Evolutionary conservation across 2,113 vertebrate species (phyloP).

Genomic region (Protobothrops flavoviridis): DNA sequence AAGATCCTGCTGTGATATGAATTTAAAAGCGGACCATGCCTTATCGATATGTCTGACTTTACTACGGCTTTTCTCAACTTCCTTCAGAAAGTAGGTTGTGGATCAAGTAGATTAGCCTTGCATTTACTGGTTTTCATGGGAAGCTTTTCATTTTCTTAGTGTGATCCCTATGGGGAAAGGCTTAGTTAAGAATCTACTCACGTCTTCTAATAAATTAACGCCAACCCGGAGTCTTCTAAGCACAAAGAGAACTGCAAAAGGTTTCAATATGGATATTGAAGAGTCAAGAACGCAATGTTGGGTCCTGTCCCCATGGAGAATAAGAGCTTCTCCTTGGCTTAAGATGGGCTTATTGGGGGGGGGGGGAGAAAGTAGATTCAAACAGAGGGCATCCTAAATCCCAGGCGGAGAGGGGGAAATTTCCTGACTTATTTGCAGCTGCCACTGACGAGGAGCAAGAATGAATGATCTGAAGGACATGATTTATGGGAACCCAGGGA

Average conservation of each 20-base stretch:
- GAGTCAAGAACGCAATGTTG: neutral
- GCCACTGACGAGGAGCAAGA: neutral
- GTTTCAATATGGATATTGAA: neutral
- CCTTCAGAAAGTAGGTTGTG: neutral
- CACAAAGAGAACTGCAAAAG: neutral
- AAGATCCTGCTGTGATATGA: neutral
- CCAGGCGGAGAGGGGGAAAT: neutral
- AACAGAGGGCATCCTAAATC: neutral
- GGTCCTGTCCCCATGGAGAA: neutral
- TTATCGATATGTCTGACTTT: neutral
- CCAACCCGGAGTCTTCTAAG: neutral
- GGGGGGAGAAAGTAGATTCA: neutral
- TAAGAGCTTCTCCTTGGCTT: neutral
- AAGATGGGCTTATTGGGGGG: neutral
- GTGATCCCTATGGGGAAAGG: fast-evolving
- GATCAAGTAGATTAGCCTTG: slow-evolving; percentile 17
- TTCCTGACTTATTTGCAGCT: neutral
- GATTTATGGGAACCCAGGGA: neutral
- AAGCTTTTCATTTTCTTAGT: neutral
- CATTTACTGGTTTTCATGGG: neutral
- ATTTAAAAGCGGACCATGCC: neutral
- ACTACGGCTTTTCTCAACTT: neutral
- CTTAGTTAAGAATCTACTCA: fast-evolving
- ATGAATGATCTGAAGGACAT: neutral
- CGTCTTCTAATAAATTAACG: neutral